Conservation (phyloP, 2,113 vertebrate genomes). For the Mobula birostris region DNA sequence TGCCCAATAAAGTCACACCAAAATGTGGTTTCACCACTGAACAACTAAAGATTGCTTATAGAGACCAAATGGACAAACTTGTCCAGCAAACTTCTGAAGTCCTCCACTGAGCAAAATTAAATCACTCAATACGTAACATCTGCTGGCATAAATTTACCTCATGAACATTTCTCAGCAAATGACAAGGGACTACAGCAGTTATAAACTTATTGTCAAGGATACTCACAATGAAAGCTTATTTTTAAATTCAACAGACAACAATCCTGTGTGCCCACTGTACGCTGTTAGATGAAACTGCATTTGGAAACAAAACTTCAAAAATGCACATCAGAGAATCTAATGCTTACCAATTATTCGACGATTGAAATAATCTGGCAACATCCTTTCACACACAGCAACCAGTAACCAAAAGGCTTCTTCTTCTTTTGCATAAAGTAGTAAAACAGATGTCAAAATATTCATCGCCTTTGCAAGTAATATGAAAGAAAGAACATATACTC, state of each 20-base stretch:
- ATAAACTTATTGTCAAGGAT: neutral
- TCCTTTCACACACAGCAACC: slow-evolving; percentile 90
- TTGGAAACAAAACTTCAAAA: neutral
- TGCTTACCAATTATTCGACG: slow-evolving; percentile 82
- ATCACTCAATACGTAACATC: neutral
- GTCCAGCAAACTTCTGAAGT: neutral
- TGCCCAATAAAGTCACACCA: too few relatives aligned
- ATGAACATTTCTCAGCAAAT: neutral
- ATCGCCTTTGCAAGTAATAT: slow-evolving; percentile 66
- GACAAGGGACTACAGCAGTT: neutral
- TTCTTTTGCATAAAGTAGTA: slow-evolving; percentile 93
- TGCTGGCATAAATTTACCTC: neutral
- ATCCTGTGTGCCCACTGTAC: neutral
- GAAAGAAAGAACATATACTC: neutral
- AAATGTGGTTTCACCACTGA: too few relatives aligned
- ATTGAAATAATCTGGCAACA: slow-evolving; percentile 97
- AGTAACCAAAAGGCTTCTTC: slow-evolving; percentile 98
- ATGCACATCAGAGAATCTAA: too few relatives aligned
- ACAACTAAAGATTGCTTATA: too few relatives aligned
- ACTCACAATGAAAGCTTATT: neutral
- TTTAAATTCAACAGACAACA: neutral
- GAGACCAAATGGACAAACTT: too few relatives aligned
- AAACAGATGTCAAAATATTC: slow-evolving; percentile 95
- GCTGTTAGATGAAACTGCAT: neutral
- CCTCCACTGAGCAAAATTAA: neutral